A percentile compares a stretch with the other conserved stretches of the same genome.
These are phyloP conservation scores for Campoplex nolae DNA, from an alignment of 2,888 invertebrate species.

Conservation along the genomic window DNA sequence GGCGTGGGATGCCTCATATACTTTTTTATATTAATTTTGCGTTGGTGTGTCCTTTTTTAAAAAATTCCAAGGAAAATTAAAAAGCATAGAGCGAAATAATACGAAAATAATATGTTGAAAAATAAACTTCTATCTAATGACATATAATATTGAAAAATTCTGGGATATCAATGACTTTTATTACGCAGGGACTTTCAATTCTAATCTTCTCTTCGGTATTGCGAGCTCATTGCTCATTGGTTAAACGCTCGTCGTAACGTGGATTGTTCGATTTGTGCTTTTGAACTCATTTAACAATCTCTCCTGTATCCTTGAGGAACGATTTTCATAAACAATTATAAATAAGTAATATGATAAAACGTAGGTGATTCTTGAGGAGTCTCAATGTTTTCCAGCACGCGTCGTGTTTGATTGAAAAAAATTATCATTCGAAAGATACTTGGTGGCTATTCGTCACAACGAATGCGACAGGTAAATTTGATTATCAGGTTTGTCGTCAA, in stretches of 20 bases:
- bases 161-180: background rate
- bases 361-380: too few species aligned
- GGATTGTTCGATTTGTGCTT: too few species aligned
- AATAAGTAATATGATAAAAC: background rate
- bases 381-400: too few species aligned
- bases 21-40: too few species aligned
- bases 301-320: background rate
- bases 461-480: slow-evolving; percentile 18
- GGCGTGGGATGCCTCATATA: too few species aligned
- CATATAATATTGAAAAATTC: too few species aligned
- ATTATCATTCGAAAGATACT: background rate
- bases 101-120: too few species aligned
- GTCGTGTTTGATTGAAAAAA: background rate
- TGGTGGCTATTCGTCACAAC: background rate
- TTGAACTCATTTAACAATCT: background rate
- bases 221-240: background rate
- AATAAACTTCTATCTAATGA: too few species aligned
- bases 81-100: too few species aligned
- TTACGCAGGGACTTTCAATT: background rate
- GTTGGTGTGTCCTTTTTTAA: too few species aligned
- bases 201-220: background rate
- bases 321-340: background rate
- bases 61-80: too few species aligned
- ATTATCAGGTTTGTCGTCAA: background rate
- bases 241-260: too few species aligned